Conservation (phyloP, 1,140 invertebrate species). For the Campoletis sonorensis region DNA sequence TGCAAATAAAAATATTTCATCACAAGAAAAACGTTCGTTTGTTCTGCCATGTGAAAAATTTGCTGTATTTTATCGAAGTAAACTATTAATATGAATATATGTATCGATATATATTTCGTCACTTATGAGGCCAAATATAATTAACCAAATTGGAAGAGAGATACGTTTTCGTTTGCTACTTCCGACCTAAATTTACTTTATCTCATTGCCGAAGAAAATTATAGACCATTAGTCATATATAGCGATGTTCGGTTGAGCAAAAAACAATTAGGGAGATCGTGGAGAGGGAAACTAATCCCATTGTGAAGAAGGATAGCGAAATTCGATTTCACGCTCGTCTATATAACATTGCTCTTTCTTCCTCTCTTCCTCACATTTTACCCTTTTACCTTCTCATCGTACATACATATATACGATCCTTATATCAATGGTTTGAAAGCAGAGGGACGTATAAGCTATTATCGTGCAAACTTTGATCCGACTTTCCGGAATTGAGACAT, state of each 20-base stretch:
- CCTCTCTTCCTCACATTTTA: neutral
- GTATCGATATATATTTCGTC: conserved; percentile 3
- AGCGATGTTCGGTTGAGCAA: conserved; percentile 50
- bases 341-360: conserved; percentile 5
- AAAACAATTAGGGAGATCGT: conserved; percentile 59
- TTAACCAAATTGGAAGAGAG: conserved; percentile 51
- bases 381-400: conserved; percentile 2
- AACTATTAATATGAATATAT: neutral
- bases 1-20: no score
- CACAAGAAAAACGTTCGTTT: no score
- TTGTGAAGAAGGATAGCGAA: conserved; percentile 28
- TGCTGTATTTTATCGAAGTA: neutral
- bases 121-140: neutral
- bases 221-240: conserved; percentile 55
- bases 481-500: neutral
- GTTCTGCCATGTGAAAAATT: no score
- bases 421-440: neutral
- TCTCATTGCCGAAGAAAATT: conserved; percentile 57
- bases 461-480: neutral
- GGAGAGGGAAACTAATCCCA: conserved; percentile 53
- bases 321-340: conserved; percentile 39
- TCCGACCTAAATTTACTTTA: conserved; percentile 28
- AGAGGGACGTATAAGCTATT: neutral
- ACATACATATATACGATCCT: neutral
- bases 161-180: conserved; percentile 47